Evolutionary conservation across 2,888 invertebrate genomes (phyloP), one percentile per base, ranked within the genome.

Genomic region (Malachius bipustulatus): DNA sequence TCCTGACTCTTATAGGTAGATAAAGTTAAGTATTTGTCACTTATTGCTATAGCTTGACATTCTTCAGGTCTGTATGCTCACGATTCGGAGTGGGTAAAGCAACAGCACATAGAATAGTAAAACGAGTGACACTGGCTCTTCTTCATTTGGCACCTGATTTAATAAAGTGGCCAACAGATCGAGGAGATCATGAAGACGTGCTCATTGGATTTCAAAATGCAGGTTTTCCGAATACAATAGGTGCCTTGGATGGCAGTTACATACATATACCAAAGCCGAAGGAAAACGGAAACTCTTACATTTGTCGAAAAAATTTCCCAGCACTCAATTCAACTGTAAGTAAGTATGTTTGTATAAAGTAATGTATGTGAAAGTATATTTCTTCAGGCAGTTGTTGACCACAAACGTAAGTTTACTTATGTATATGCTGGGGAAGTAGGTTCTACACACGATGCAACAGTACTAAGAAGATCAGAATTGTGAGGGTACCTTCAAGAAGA

Each of bases 381-480:
- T 35, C 16, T 8, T 28, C n/a, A 37, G 30, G 39, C 26, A 19
- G 37, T 34, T 33, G 36, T 36, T 37, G 29, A 37, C 12, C 33
- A 36, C 30, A n/a, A n/a, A n/a, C n/a, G n/a, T n/a, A n/a, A 26
- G 14, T 39, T 39, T 32, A 30, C 36, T 4, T 16, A 36, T 39
- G 29, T 32, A 24, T 39, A 39, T 33, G 37, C 29, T 3, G 39
- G 39, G 4, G 34, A 40, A 14, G 34, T 29, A 13, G 37, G 40
- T n/a, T 40, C 40, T 4, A 28, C 27, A 10, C 40, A 40, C 28
- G 38, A 40, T 38, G 37, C 40, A 13, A 31, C 26, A 28, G 35
- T 40, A n/a, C 19, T 40, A 11, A 4, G 31, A n/a, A 31, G 15
- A 14, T 34, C 34, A 14, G 34, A 37, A 37, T 10, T 34, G 16